These are phyloP conservation scores for Leptonema lineaticorne DNA, from an alignment of 1,140 invertebrate species.

Conservation along the genomic window DNA sequence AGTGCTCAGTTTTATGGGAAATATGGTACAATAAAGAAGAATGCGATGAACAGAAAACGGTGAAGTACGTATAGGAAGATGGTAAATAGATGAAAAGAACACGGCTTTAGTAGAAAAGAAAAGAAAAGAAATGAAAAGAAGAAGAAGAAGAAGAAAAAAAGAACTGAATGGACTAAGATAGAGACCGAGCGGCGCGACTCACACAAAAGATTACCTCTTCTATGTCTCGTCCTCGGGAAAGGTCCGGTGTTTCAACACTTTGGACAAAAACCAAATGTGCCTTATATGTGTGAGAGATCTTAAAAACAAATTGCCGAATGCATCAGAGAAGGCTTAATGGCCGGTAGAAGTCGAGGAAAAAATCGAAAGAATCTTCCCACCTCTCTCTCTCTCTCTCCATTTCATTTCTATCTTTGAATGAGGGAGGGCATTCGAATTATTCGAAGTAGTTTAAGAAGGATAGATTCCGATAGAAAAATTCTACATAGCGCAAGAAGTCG, in stretches of 20 bases:
- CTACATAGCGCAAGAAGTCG: no score
- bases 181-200: no score
- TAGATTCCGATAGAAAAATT: background rate
- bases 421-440: background rate
- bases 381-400: no score
- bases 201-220: no score
- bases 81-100: no score
- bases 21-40: background rate
- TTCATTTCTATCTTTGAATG: no score
- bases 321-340: slow-evolving; percentile 28
- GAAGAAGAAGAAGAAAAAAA: background rate
- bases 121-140: background rate
- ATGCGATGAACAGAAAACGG: background rate
- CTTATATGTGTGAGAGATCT: slow-evolving; percentile 5
- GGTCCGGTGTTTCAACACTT: slow-evolving; percentile 7
- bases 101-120: background rate
- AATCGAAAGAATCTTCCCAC: background rate
- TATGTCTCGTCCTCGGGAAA: no score
- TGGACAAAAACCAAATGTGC: slow-evolving; percentile 6
- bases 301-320: slow-evolving; percentile 40
- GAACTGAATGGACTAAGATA: no score
- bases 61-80: background rate
- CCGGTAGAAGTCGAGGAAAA: slow-evolving; percentile 4
- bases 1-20: slow-evolving; percentile 13
- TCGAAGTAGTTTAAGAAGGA: background rate